These are phyloP conservation scores for Acanthosepion esculentum DNA, from an alignment of 2,888 invertebrate genomes.

Conservation along the genomic window DNA sequence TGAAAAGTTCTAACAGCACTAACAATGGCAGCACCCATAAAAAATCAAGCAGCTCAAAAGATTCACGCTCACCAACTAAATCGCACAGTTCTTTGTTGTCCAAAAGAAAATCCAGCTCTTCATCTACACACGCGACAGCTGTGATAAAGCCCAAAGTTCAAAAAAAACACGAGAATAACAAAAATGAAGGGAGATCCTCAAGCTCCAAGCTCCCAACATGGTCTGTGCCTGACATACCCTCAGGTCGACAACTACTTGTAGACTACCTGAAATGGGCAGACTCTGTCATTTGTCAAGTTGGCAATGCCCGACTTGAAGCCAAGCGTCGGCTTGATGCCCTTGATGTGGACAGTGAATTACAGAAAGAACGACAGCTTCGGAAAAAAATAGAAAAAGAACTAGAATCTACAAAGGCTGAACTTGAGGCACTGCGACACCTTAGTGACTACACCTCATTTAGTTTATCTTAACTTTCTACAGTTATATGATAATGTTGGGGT, in stretches of 20 bases:
- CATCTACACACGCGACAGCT: not conserved
- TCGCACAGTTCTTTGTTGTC: not conserved
- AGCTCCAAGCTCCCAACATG: not conserved
- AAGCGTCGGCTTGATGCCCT: not conserved
- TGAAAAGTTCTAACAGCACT: not conserved
- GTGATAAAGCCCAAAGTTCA: not conserved
- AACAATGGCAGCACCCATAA: not conserved
- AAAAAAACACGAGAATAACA: not conserved
- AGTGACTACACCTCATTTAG: not conserved
- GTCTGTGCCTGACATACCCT: not conserved
- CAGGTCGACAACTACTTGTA: not conserved
- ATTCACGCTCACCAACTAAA: not conserved
- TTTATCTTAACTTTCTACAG: not conserved
- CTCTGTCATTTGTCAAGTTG: not conserved
- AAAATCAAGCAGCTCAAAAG: not conserved
- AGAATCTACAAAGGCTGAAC: not conserved
- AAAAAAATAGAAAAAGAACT: not conserved
- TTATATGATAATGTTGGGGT: not conserved
- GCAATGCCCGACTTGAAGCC: not conserved
- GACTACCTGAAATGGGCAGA: constrained; percentile 33
- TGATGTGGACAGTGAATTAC: not conserved
- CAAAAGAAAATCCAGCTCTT: not conserved
- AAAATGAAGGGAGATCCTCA: not conserved
- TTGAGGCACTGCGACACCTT: not conserved
- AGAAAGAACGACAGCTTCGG: not conserved